phyloP scores from a whole-genome alignment of 2,888 invertebrate species.

The Melinaea menophilus region DNA sequence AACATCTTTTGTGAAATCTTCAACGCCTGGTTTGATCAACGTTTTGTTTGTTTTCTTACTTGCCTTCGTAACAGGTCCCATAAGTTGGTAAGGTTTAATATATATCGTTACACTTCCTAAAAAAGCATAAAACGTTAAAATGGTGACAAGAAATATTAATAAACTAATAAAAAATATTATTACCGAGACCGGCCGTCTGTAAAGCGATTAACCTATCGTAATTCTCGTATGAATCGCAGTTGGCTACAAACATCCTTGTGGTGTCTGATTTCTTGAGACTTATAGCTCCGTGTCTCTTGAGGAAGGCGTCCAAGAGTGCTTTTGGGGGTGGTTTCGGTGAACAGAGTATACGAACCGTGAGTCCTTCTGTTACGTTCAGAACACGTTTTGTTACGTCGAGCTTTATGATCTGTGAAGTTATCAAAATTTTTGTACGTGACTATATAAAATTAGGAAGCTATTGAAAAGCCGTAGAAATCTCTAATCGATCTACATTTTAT shows the following conservation, averaged over 20 bases:
- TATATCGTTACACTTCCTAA: conserved; percentile 25
- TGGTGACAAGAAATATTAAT: neutral
- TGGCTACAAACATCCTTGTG: conserved; percentile 33
- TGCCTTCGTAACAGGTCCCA: conserved; percentile 20
- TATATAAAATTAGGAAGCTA: too few relatives aligned
- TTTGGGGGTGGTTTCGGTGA: conserved; percentile 31
- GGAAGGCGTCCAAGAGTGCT: conserved; percentile 30
- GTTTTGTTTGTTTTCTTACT: neutral
- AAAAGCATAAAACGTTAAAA: conserved; percentile 4
- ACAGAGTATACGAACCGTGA: conserved; percentile 39
- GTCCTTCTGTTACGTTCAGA: conserved; percentile 33
- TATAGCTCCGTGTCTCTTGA: conserved; percentile 37
- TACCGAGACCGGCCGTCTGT: conserved; percentile 26
- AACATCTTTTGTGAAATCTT: neutral
- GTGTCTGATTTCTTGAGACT: conserved; percentile 38
- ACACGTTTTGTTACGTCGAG: conserved; percentile 42
- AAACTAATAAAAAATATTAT: neutral
- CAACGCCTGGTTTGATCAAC: neutral
- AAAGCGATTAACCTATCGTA: conserved; percentile 41
- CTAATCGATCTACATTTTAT: too few relatives aligned
- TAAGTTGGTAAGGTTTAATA: conserved; percentile 33
- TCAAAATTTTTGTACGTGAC: conserved; percentile 11
- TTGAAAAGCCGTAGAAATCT: too few relatives aligned
- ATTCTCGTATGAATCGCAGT: conserved; percentile 30
- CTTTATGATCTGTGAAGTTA: conserved; percentile 38